phyloP scores from a whole-genome alignment of 2,113 vertebrate species.

The Elanus axillaris region DNA sequence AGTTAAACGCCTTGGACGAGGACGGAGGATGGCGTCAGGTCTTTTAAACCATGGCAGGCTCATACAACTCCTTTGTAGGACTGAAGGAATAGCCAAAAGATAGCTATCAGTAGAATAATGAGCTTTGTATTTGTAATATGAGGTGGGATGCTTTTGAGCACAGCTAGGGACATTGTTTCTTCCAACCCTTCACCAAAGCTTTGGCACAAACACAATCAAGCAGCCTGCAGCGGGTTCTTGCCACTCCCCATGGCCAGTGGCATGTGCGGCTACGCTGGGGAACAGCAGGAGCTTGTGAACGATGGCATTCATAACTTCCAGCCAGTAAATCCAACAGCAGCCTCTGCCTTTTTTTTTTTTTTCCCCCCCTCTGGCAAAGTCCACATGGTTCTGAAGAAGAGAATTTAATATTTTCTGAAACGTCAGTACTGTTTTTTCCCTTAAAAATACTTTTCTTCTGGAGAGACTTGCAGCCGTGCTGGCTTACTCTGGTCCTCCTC shows the following conservation, averaged over 20 bases:
- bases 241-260: fast-evolving
- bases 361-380: not conserved
- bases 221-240: not conserved
- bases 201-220: not conserved
- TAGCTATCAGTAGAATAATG: not conserved
- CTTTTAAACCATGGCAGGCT: not conserved
- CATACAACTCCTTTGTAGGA: not conserved
- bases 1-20: not conserved
- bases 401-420: not conserved
- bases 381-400: not conserved
- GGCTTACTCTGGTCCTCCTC: not conserved
- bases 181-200: not conserved
- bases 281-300: not conserved
- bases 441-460: not conserved
- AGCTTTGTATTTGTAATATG: not conserved
- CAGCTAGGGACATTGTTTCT: not conserved
- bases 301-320: not conserved
- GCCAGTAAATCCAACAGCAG: not conserved
- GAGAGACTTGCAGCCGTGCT: not conserved
- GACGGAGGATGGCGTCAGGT: not conserved
- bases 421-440: not conserved
- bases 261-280: not conserved
- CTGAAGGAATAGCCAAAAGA: not conserved
- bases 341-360: not conserved
- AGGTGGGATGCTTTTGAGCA: not conserved